A percentile compares a stretch with the other conserved stretches of the same genome.
Evolutionary conservation across 2,113 vertebrate genomes (phyloP).

Genomic region (Pluvianellus socialis): DNA sequence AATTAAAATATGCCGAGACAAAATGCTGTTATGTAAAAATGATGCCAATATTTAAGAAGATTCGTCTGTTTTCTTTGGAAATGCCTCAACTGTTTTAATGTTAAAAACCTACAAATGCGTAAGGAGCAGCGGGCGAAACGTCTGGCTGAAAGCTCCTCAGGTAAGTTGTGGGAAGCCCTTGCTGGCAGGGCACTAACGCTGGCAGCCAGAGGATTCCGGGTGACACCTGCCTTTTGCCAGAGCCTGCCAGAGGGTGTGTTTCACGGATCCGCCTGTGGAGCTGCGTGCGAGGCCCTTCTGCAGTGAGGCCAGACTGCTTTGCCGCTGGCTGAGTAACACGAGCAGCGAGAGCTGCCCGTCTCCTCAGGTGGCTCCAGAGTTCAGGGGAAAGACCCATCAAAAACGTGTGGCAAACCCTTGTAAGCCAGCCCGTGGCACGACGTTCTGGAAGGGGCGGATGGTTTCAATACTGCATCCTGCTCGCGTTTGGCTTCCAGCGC

Average conservation of each 20-base stretch:
- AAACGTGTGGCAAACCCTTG: accelerated
- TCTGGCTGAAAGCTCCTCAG: neutral
- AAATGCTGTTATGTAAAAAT: neutral
- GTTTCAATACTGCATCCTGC: too few relatives aligned
- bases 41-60: neutral
- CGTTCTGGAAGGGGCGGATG: neutral
- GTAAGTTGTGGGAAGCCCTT: neutral
- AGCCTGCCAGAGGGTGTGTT: accelerated
- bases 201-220: neutral
- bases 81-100: neutral
- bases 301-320: neutral
- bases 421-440: accelerated
- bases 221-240: neutral
- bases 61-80: neutral
- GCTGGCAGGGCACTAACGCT: too few relatives aligned
- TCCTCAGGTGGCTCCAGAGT: neutral
- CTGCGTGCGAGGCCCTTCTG: neutral
- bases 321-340: neutral
- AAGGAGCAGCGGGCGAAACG: too few relatives aligned
- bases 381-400: neutral
- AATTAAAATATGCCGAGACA: accelerated
- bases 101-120: neutral
- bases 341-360: too few relatives aligned
- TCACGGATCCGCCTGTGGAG: too few relatives aligned
- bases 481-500: accelerated